Evolutionary conservation across 2,888 invertebrate species (phyloP).

Genomic region (Eupithecia insigniata): DNA sequence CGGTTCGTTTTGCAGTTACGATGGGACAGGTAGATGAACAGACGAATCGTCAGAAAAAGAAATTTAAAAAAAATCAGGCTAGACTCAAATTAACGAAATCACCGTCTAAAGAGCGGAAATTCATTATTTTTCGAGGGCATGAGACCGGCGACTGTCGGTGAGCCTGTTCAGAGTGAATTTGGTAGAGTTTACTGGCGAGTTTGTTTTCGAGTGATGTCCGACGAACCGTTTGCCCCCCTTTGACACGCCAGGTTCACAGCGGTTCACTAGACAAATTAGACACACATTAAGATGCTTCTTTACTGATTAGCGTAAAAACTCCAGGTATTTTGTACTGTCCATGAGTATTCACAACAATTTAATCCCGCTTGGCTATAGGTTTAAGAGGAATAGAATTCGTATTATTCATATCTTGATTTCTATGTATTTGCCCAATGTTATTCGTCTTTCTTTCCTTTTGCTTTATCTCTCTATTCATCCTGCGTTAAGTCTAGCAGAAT

Average conservation of each 20-base stretch:
- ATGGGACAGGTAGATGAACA: too few species aligned
- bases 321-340: background rate
- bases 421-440: background rate
- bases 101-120: background rate
- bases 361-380: background rate
- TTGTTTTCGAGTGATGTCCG: background rate
- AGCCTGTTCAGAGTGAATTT: background rate
- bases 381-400: background rate
- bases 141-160: background rate
- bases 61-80: background rate
- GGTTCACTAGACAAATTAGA: background rate
- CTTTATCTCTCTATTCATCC: background rate
- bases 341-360: background rate
- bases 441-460: background rate
- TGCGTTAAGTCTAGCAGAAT: background rate
- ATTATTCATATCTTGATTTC: background rate
- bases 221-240: background rate
- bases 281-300: background rate
- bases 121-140: background rate
- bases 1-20: background rate
- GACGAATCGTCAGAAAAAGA: background rate
- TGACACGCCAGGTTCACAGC: background rate
- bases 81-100: conserved; percentile 1
- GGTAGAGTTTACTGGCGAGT: background rate
- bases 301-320: background rate